Percentiles rank a stretch among this genome's conserved stretches.
Evolutionary conservation across 2,888 invertebrate genomes (phyloP).

Genomic region (Pollenia griseotomentosa): DNA sequence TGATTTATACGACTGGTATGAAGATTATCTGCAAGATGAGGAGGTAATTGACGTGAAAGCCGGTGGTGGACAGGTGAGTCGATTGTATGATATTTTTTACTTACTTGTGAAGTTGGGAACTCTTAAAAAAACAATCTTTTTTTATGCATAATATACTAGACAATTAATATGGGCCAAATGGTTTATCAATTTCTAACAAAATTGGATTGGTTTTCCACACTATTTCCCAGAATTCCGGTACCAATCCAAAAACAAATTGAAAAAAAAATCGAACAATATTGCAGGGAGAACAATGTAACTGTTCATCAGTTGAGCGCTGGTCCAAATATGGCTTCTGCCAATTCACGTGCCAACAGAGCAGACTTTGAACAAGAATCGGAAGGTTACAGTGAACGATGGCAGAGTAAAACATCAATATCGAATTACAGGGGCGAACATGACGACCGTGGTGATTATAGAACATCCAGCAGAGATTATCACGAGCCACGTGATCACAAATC

Average conservation of each 20-base stretch:
- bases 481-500: conserved; percentile 68
- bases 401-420: conserved; percentile 65
- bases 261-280: conserved; percentile 88
- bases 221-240: conserved; percentile 99
- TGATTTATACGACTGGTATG: conserved; percentile 98
- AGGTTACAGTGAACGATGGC: conserved; percentile 75
- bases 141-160: conserved; percentile 75
- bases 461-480: conserved; percentile 68
- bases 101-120: neutral
- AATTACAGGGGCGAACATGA: conserved; percentile 82
- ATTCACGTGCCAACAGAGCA: conserved; percentile 49
- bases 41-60: conserved; percentile 99
- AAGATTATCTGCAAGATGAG: conserved; percentile 97
- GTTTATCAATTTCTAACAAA: conserved; percentile 96
- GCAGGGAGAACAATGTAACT: conserved; percentile 85
- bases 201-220: conserved; percentile 99
- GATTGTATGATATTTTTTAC: conserved; percentile 75
- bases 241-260: conserved; percentile 97
- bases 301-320: conserved; percentile 80
- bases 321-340: conserved; percentile 71
- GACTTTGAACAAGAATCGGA: conserved; percentile 77
- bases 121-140: neutral
- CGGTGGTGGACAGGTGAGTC: conserved; percentile 93
- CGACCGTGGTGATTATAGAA: conserved; percentile 78
- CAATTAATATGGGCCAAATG: conserved; percentile 96